A percentile compares a stretch with the other conserved stretches of the same genome.
Evolutionary conservation across 2,113 vertebrate species (phyloP).

Genomic region (Lampris megalopsis): DNA sequence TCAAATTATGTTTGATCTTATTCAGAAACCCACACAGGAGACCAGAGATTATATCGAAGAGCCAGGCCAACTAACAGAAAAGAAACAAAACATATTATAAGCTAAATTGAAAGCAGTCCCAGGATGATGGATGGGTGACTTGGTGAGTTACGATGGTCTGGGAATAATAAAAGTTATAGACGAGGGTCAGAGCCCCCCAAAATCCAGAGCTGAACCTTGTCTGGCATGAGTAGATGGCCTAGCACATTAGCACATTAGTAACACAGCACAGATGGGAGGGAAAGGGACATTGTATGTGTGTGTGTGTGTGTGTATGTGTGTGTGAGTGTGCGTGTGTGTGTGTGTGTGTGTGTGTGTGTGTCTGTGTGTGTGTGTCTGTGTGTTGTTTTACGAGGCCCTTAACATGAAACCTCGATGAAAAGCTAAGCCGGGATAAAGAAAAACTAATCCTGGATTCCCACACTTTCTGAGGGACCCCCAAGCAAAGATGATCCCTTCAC

Average conservation of each 20-base stretch:
- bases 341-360: neutral
- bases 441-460: no score
- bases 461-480: no score
- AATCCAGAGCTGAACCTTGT: neutral
- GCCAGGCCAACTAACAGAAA: neutral
- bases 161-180: constrained; percentile 32
- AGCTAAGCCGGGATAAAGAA: no score
- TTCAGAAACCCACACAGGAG: constrained; percentile 13
- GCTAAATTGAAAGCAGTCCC: constrained; percentile 46
- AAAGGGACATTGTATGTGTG: neutral
- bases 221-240: constrained; percentile 13
- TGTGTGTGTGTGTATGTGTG: neutral
- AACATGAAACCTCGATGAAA: no score
- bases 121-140: constrained; percentile 24
- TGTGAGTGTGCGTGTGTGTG: neutral
- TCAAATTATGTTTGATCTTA: neutral
- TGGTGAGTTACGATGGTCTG: constrained; percentile 50
- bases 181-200: constrained; percentile 40
- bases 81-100: constrained; percentile 19
- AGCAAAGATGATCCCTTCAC: neutral
- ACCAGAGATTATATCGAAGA: constrained; percentile 34
- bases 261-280: constrained; percentile 55
- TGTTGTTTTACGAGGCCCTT: no score
- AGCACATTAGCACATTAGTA: constrained; percentile 28
- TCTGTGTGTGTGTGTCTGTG: no score